Evolutionary conservation across 2,888 invertebrate genomes (phyloP).

Genomic region (Andrena fulva): DNA sequence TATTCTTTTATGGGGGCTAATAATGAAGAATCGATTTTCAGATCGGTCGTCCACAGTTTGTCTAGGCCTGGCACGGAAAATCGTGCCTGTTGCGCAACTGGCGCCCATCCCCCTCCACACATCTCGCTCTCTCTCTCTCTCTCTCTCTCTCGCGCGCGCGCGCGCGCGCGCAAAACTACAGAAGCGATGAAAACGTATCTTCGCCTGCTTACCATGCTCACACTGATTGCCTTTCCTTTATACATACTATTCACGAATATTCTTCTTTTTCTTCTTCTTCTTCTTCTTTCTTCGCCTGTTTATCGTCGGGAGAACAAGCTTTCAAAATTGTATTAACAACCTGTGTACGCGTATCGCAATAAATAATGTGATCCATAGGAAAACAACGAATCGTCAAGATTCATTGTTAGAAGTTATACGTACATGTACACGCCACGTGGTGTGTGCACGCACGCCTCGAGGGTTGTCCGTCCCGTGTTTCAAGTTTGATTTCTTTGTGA

Average conservation of each 20-base stretch:
- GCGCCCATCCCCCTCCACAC: conserved; percentile 2
- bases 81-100: conserved; percentile 41
- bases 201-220: not conserved
- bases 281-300: too few species aligned
- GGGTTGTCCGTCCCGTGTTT: not conserved
- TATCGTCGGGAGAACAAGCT: too few species aligned
- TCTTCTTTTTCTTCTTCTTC: not conserved
- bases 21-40: conserved; percentile 3
- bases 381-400: too few species aligned
- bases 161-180: not conserved
- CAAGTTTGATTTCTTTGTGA: not conserved
- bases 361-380: too few species aligned
- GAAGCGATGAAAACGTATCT: conserved; percentile 2
- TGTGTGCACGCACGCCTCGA: too few species aligned
- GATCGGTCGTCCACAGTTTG: conserved; percentile 50
- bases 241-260: not conserved
- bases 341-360: too few species aligned
- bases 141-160: too few species aligned
- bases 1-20: not conserved
- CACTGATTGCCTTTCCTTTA: not conserved
- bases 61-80: conserved; percentile 27
- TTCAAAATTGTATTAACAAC: too few species aligned
- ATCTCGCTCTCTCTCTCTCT: not conserved
- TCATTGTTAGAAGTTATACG: too few species aligned
- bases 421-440: too few species aligned